phyloP scores from a whole-genome alignment of 1,140 invertebrate species.

The Phortica variegata region DNA sequence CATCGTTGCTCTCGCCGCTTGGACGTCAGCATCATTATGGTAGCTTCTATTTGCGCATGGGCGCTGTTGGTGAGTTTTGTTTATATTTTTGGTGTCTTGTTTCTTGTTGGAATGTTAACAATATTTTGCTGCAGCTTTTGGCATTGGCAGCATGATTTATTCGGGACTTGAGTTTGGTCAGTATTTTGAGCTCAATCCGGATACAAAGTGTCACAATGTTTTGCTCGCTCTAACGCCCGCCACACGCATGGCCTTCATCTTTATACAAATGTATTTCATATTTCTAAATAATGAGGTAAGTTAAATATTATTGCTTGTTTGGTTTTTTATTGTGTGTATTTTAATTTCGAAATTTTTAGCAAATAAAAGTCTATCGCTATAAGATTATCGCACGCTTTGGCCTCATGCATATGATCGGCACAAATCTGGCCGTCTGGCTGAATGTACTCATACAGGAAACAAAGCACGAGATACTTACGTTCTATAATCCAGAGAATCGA shows the following conservation, averaged over 20 bases:
- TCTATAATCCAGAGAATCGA: slow-evolving; percentile 84
- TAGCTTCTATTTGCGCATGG: slow-evolving; percentile 91
- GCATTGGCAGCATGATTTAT: slow-evolving; percentile 93
- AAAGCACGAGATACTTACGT: slow-evolving; percentile 88
- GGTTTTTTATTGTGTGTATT: neutral
- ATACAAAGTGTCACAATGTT: slow-evolving; percentile 84
- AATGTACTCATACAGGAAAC: slow-evolving; percentile 91
- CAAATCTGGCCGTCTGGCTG: slow-evolving; percentile 90
- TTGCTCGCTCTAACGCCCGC: slow-evolving; percentile 82
- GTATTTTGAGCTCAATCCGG: slow-evolving; percentile 84
- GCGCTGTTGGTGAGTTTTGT: slow-evolving; percentile 75
- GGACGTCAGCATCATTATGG: slow-evolving; percentile 77
- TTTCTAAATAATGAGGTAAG: slow-evolving; percentile 88
- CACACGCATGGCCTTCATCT: slow-evolving; percentile 88
- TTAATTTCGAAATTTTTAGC: slow-evolving; percentile 61
- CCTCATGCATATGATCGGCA: slow-evolving; percentile 94
- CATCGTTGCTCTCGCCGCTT: slow-evolving; percentile 53
- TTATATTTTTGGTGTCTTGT: neutral
- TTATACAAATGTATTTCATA: slow-evolving; percentile 95
- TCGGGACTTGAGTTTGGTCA: slow-evolving; percentile 91
- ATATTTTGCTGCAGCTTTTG: slow-evolving; percentile 70
- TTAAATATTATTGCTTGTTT: too few relatives aligned
- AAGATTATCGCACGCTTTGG: slow-evolving; percentile 85
- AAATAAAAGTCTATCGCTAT: slow-evolving; percentile 88
- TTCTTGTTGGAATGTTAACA: neutral